Evolutionary conservation across 2,113 vertebrate species (phyloP).

Genomic region (Noturus placidus): DNA sequence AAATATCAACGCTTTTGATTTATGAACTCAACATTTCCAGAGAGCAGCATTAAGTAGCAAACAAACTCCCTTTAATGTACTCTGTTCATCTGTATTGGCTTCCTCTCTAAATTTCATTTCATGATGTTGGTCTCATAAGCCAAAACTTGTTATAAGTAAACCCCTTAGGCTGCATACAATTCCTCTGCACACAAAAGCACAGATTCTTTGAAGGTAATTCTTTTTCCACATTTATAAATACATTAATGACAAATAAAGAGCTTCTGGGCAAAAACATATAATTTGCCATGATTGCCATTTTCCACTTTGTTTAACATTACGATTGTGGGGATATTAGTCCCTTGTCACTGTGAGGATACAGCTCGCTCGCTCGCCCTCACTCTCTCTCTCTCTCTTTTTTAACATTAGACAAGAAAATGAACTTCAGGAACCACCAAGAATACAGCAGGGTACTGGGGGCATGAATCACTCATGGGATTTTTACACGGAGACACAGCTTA

Average conservation of each 20-base stretch:
- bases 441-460: neutral
- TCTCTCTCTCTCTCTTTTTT: neutral
- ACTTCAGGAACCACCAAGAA: neutral
- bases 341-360: neutral
- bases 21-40: neutral
- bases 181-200: neutral
- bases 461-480: no score
- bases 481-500: neutral
- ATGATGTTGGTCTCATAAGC: neutral
- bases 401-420: neutral
- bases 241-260: neutral
- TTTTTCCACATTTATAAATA: neutral
- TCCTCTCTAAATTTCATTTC: neutral
- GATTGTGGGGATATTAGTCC: neutral
- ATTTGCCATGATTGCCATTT: slow-evolving; percentile 1
- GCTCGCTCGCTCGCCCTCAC: no score
- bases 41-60: neutral
- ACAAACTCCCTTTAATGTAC: neutral
- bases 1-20: neutral
- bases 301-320: neutral
- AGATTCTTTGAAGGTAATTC: neutral
- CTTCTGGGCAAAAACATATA: neutral
- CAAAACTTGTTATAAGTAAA: neutral
- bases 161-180: neutral
- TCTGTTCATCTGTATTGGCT: neutral